phyloP scores from a whole-genome alignment of 2,888 invertebrate species.

The Perizoma affinitatum region DNA sequence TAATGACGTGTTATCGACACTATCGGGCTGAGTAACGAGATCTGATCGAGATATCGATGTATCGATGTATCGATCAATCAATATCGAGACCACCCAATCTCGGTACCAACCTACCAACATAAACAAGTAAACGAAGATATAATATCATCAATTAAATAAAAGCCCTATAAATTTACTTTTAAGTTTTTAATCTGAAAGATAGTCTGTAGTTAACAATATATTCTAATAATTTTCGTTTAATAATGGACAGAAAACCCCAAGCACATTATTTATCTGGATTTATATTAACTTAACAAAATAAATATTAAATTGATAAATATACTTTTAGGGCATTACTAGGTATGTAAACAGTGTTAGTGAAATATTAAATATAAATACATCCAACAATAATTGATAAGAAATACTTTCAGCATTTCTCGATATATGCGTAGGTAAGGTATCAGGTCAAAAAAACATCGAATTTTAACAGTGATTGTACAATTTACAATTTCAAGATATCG shows the following conservation, averaged over 20 bases:
- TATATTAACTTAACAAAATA: conserved; percentile 10
- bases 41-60: conserved; percentile 49
- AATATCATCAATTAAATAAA: conserved; percentile 39
- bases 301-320: conserved; percentile 4
- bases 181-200: too few relatives aligned
- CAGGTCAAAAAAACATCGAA: not conserved
- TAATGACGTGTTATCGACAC: conserved; percentile 50
- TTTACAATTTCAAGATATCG: conserved; percentile 10
- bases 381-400: conserved; percentile 8
- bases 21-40: conserved; percentile 47
- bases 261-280: conserved; percentile 1
- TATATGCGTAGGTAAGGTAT: not conserved
- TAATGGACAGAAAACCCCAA: too few relatives aligned
- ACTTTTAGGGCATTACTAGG: not conserved
- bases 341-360: conserved; percentile 7
- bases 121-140: conserved; percentile 16
- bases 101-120: conserved; percentile 16
- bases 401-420: conserved; percentile 8
- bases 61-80: conserved; percentile 53
- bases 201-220: too few relatives aligned
- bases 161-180: conserved; percentile 8
- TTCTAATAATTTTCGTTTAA: too few relatives aligned
- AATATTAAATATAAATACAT: conserved; percentile 20
- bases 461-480: conserved; percentile 5
- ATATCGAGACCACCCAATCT: conserved; percentile 63